Conservation (phyloP, 2,797 vertebrate species). For the Pygocentrus nattereri region DNA sequence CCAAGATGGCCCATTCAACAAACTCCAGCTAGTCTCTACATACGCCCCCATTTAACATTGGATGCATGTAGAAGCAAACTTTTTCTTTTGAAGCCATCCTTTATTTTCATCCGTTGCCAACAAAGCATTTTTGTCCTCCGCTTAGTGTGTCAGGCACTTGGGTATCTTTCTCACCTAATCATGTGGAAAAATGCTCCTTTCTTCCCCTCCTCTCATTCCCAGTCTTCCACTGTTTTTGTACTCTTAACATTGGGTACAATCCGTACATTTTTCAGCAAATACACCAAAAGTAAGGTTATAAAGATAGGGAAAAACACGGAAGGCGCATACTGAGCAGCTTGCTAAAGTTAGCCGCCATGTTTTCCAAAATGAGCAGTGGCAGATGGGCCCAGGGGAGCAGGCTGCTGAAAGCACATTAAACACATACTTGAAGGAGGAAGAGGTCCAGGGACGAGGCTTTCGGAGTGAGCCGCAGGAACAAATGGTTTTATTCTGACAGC, state of each 20-base stretch:
- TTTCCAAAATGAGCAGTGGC: slow-evolving; percentile 78
- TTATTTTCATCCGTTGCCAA: slow-evolving; percentile 56
- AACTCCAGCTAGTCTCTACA: neutral
- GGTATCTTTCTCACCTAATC: slow-evolving; percentile 51
- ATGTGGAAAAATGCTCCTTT: slow-evolving; percentile 57
- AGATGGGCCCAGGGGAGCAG: slow-evolving; percentile 73
- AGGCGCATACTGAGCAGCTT: slow-evolving; percentile 62
- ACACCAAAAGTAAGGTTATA: slow-evolving; percentile 34
- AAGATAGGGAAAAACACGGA: slow-evolving; percentile 38
- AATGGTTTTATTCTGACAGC: slow-evolving; percentile 81
- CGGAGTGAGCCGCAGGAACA: slow-evolving; percentile 71
- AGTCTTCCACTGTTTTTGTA: slow-evolving; percentile 7
- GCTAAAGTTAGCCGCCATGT: slow-evolving; percentile 68
- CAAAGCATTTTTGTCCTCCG: slow-evolving; percentile 64
- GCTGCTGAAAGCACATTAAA: slow-evolving; percentile 78
- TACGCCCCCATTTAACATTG: slow-evolving; percentile 14
- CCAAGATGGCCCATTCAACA: neutral
- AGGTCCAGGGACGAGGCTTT: slow-evolving; percentile 64
- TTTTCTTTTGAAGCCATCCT: slow-evolving; percentile 69
- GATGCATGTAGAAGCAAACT: slow-evolving; percentile 64
- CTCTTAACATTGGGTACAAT: slow-evolving; percentile 40
- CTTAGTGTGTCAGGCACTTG: slow-evolving; percentile 53
- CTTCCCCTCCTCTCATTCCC: slow-evolving; percentile 59
- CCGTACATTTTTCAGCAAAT: slow-evolving; percentile 42
- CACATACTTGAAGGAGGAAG: slow-evolving; percentile 65